Percentiles rank a stretch among this genome's conserved stretches.
Conservation (phyloP, 2,797 vertebrate genomes). For the Taeniopygia guttata region DNA sequence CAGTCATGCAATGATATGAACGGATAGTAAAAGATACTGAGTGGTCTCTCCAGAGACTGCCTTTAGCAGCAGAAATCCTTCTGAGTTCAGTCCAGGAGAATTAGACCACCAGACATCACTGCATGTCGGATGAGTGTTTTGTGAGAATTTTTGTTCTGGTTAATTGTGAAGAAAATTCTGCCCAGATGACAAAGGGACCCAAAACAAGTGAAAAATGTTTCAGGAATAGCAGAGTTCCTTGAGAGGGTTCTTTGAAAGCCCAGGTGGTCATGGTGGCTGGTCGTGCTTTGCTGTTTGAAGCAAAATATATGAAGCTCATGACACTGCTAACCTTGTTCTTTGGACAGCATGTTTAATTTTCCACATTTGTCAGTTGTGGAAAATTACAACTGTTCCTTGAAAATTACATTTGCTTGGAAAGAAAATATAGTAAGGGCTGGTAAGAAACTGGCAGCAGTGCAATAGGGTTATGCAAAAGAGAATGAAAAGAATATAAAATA, state of each 20-base stretch:
- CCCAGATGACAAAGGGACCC: background rate
- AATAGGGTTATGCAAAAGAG: background rate
- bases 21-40: rapidly evolving
- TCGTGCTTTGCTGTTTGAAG: background rate
- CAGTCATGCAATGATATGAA: background rate
- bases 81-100: background rate
- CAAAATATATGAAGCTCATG: background rate
- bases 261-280: background rate
- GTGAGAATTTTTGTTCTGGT: background rate
- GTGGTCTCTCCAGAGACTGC: background rate
- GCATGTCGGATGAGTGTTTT: background rate
- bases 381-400: background rate
- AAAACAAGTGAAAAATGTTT: background rate
- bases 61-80: background rate
- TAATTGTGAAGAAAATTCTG: background rate
- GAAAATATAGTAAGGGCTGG: background rate
- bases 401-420: background rate
- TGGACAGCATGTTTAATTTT: background rate
- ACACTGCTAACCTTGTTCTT: background rate
- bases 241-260: background rate
- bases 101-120: background rate
- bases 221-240: background rate
- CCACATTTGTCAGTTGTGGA: background rate
- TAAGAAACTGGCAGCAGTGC: background rate
- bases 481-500: background rate